phyloP scores from a whole-genome alignment of 2,113 vertebrate species.

The Chunga burmeisteri region DNA sequence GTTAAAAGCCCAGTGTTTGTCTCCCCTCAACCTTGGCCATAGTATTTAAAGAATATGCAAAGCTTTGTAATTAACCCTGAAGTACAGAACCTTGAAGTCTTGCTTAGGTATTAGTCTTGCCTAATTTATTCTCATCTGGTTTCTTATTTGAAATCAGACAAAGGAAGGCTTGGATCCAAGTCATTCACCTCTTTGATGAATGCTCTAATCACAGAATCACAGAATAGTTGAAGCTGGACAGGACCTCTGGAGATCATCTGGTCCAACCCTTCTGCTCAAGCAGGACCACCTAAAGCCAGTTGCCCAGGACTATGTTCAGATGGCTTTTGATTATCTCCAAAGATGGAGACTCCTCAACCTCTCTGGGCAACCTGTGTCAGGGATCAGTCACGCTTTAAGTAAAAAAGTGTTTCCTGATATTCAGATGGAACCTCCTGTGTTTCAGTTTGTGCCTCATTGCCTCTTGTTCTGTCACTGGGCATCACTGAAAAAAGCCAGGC shows the following conservation, averaged over 20 bases:
- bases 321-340: background rate
- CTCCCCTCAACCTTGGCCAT: background rate
- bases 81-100: background rate
- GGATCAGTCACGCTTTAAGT: background rate
- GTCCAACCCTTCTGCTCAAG: background rate
- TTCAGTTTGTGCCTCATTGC: background rate
- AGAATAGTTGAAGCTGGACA: background rate
- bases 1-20: background rate
- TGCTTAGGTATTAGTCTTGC: background rate
- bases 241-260: background rate
- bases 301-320: background rate
- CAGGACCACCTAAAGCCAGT: background rate
- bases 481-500: background rate
- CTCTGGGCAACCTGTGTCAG: background rate
- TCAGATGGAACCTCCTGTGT: accelerated
- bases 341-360: background rate
- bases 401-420: background rate
- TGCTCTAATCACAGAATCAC: background rate
- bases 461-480: background rate
- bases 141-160: background rate
- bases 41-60: background rate
- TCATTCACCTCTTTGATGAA: background rate
- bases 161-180: background rate
- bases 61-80: background rate
- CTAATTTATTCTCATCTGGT: background rate